phyloP scores from a whole-genome alignment of 2,797 vertebrate species.

The Crax fasciolata region DNA sequence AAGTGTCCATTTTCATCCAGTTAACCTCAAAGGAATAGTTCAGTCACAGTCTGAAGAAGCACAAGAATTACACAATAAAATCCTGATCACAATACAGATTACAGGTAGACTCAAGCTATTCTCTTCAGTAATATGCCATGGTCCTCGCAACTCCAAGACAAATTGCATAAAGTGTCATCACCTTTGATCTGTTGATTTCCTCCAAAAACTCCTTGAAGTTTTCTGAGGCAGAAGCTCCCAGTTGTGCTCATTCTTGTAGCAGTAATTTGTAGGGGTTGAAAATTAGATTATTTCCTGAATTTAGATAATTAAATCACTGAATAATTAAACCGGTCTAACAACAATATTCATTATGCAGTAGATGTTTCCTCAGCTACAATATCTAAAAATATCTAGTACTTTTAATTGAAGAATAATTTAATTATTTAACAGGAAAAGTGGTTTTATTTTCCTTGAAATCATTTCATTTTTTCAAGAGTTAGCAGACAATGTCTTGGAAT shows the following conservation, averaged over 20 bases:
- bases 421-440: not conserved
- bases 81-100: not conserved
- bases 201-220: not conserved
- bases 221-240: not conserved
- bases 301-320: constrained; percentile 19
- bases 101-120: not conserved
- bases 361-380: not conserved
- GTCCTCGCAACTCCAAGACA: not conserved
- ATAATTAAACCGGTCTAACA: constrained; percentile 21
- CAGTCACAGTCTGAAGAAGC: not conserved
- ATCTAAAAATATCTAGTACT: constrained; percentile 7
- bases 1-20: not conserved
- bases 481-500: not conserved
- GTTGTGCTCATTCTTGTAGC: not conserved
- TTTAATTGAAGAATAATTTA: not conserved
- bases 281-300: not conserved
- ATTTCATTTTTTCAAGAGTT: not conserved
- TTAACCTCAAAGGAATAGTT: not conserved
- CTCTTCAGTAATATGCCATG: not conserved
- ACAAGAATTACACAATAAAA: not conserved
- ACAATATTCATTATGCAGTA: constrained; percentile 9
- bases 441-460: not conserved
- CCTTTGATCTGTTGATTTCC: not conserved
- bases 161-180: not conserved
- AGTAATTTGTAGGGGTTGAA: not conserved